A percentile compares a stretch with the other conserved stretches of the same genome.
Conservation (phyloP, 92 coral and sea anemone genomes). For the Epizoanthus illoricatus region DNA sequence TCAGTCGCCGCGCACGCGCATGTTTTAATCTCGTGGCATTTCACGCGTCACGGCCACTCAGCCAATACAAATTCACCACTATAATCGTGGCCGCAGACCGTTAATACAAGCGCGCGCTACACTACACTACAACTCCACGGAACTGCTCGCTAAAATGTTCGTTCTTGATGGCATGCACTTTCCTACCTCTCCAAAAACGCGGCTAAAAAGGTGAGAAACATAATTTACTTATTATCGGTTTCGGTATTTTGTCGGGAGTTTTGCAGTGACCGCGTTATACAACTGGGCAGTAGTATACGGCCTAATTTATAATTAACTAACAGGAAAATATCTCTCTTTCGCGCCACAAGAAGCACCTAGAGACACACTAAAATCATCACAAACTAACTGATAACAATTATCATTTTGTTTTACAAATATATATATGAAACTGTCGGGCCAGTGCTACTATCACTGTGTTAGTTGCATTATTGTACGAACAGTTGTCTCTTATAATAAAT, state of each 20-base stretch:
- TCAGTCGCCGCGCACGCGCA: background rate
- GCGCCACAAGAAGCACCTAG: too few species aligned
- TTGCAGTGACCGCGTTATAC: background rate
- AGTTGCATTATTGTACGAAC: too few species aligned
- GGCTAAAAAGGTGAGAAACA: conserved; percentile 9
- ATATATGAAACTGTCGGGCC: too few species aligned
- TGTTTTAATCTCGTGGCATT: background rate
- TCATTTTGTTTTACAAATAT: too few species aligned
- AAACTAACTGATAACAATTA: too few species aligned
- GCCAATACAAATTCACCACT: background rate
- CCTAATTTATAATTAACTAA: background rate
- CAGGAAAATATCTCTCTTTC: background rate
- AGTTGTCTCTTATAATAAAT: background rate
- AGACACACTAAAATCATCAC: too few species aligned
- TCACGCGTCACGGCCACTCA: background rate
- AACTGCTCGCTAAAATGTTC: background rate
- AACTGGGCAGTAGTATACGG: background rate
- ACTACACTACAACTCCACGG: background rate
- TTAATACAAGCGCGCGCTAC: conserved; percentile 15
- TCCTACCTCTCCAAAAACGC: background rate
- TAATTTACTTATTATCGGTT: background rate
- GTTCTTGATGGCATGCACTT: background rate
- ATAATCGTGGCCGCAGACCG: background rate
- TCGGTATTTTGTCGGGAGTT: background rate
- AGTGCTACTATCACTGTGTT: too few species aligned